Conservation (phyloP, 2,113 vertebrate species). For the Toxotes jaculatrix region DNA sequence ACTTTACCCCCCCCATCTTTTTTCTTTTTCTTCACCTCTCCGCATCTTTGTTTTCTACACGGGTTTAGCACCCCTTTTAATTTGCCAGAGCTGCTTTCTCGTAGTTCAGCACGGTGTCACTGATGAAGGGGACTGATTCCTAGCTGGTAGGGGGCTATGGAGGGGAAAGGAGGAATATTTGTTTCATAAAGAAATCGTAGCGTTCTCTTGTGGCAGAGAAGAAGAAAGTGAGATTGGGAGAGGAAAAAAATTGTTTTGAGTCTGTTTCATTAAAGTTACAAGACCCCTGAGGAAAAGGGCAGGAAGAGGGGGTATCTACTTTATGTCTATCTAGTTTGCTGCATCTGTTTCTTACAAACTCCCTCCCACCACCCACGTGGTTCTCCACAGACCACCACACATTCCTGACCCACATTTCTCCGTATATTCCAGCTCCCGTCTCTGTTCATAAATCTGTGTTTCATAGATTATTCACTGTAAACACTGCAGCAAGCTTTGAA, state of each 20-base stretch:
- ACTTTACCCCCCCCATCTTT: background rate
- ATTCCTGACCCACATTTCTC: constrained; percentile 74
- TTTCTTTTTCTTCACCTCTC: background rate
- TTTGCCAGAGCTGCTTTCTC: constrained; percentile 18
- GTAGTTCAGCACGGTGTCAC: constrained; percentile 6
- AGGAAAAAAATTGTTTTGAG: constrained; percentile 15
- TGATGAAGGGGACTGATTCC: constrained; percentile 15
- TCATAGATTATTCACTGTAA: constrained; percentile 49
- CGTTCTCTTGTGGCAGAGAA: constrained; percentile 32
- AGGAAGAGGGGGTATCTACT: constrained; percentile 38
- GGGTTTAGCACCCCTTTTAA: background rate
- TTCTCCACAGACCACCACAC: constrained; percentile 53
- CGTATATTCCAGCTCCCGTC: constrained; percentile 38
- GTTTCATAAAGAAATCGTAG: background rate
- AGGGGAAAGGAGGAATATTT: background rate
- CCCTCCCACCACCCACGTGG: constrained; percentile 58
- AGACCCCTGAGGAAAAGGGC: constrained; percentile 39
- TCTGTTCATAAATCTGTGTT: constrained; percentile 25
- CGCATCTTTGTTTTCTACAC: background rate
- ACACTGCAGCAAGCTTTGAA: constrained; percentile 49
- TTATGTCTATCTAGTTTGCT: constrained; percentile 41
- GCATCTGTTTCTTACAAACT: constrained; percentile 34
- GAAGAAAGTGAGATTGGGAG: constrained; percentile 1
- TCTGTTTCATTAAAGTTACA: constrained; percentile 57
- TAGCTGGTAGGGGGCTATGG: background rate